Evolutionary conservation across 2,113 vertebrate genomes (phyloP).

Genomic region (Mesembrinibis cayennensis): DNA sequence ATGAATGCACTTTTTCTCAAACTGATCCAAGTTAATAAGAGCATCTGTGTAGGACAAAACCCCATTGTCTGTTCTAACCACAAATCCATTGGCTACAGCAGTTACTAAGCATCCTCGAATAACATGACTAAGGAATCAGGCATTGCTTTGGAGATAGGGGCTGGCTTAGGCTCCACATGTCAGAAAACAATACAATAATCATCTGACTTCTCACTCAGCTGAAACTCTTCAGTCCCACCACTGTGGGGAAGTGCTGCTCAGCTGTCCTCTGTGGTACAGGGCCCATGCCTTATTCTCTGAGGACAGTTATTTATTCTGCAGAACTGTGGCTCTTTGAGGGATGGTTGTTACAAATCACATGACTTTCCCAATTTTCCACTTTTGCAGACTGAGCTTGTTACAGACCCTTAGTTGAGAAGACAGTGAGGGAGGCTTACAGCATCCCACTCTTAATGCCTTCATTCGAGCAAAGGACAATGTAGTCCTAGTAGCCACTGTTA

Average conservation of each 20-base stretch:
- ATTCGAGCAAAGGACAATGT: background rate
- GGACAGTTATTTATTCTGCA: background rate
- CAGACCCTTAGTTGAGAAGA: background rate
- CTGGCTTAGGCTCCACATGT: background rate
- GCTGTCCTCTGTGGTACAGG: background rate
- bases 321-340: background rate
- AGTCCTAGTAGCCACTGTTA: background rate
- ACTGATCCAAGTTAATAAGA: background rate
- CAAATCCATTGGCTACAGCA: background rate
- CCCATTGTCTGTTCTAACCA: slow-evolving; percentile 33
- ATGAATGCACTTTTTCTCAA: background rate
- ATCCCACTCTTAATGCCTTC: background rate
- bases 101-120: slow-evolving; percentile 25
- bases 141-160: slow-evolving; percentile 5
- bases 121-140: background rate
- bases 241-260: background rate
- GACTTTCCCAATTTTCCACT: background rate
- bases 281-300: background rate
- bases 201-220: background rate
- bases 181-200: background rate
- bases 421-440: background rate
- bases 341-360: background rate
- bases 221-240: background rate
- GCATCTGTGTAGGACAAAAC: slow-evolving; percentile 37
- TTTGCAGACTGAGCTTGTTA: background rate